Evolutionary conservation across 2,797 vertebrate genomes (phyloP).

Genomic region (Argya squamiceps): DNA sequence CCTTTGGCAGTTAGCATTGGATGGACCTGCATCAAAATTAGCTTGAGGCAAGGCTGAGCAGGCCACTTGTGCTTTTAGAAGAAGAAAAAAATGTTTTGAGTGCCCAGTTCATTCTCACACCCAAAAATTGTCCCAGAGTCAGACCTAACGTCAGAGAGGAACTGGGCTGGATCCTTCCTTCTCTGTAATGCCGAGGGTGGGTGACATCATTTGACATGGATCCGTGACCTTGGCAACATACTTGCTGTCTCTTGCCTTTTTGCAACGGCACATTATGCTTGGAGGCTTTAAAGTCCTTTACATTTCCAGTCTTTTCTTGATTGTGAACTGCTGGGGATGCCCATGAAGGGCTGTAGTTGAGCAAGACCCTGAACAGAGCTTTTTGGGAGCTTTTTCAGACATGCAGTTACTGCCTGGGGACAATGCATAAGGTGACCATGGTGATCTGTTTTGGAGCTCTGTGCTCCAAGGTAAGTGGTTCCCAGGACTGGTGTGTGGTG

Average conservation of each 20-base stretch:
- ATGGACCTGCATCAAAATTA: background rate
- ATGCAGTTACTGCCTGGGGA: background rate
- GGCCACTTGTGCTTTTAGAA: background rate
- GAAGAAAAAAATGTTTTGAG: background rate
- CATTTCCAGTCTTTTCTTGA: background rate
- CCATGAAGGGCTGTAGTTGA: background rate
- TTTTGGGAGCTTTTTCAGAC: background rate
- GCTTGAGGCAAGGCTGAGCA: background rate
- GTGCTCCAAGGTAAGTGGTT: background rate
- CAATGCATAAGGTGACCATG: background rate
- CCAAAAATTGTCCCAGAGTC: background rate
- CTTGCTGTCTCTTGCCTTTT: background rate
- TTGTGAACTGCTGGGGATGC: background rate
- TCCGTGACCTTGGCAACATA: background rate
- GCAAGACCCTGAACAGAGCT: background rate
- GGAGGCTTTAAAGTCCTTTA: background rate
- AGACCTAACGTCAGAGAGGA: background rate
- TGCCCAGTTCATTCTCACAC: background rate
- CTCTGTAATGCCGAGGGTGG: background rate
- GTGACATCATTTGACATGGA: slow-evolving; percentile 11
- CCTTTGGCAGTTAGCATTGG: background rate
- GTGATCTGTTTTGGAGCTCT: background rate
- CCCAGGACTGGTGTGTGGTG: background rate
- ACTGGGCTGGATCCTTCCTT: slow-evolving; percentile 47
- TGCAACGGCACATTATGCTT: background rate